Base-by-base conservation (phyloP, 2,888 invertebrate genomes). In the Dinocampus coccinellae region DNA sequence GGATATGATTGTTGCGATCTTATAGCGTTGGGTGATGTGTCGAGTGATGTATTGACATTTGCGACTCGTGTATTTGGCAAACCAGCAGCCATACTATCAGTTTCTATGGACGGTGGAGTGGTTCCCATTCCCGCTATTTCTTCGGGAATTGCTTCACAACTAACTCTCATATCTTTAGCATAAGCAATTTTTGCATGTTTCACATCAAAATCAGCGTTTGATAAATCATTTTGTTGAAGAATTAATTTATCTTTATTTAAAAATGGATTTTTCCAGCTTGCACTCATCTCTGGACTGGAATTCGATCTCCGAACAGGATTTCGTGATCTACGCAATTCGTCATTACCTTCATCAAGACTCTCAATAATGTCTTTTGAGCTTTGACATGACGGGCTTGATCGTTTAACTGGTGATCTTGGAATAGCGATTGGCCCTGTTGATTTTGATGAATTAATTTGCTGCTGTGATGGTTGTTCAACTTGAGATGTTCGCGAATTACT, bases 251-350 rank as follows among this genome's bases (percentile, higher is more conserved):
- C 89, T 82, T 90, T 89, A 77, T 88, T 88, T 60, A 92, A 84
- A 79, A 92, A 92, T 74, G 92, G 91, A 87, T 92, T 92, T 77
- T 95, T 94, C 94, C 95, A 95, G 83, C 93, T 94, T 1, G 95
- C 93, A 73, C 94, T 95, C 96, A 97, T 96, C 89, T 97, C 97
- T 0, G 96, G 96, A 80, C 96, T 96, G 65, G 96, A 96, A 90
- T 96, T 96, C 55, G 95, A 95, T 74, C 96, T 91, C 0, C 95
- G 91, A 72, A 97, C 96, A 9, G 95, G 95, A 89, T 95, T 95
- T 11, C 95, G 90, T 0, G 92, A 91, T 81, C 91, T 91, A 79
- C 84, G 85, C 16, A 81, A 81, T 52, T 87, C 84, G 76, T 90
- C 89, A 72, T 88, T 84, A 52, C 89, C 89, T 77, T 90, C 90